These are phyloP conservation scores for Julus scanicus DNA, from an alignment of 2,888 invertebrate species.

Conservation along the genomic window DNA sequence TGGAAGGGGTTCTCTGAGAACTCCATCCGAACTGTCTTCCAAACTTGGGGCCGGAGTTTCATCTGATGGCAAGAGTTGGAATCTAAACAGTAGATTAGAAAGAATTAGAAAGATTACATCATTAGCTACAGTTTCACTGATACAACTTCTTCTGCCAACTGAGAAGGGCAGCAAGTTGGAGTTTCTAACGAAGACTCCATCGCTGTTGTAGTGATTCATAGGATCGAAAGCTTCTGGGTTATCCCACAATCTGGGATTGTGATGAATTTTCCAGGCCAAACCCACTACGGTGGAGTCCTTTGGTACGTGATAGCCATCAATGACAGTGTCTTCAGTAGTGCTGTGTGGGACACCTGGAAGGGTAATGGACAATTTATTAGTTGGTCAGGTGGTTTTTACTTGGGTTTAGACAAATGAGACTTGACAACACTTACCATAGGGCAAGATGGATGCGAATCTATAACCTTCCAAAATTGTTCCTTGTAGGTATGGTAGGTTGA, in stretches of 20 bases:
- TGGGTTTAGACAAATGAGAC: not conserved
- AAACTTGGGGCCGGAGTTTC: not conserved
- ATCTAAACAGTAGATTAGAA: constrained; percentile 74
- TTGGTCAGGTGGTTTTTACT: not conserved
- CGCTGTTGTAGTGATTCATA: constrained; percentile 75
- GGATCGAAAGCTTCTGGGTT: constrained; percentile 74
- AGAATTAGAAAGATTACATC: constrained; percentile 76
- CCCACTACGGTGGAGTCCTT: constrained; percentile 80
- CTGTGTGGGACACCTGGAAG: constrained; percentile 73
- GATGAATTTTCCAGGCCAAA: constrained; percentile 83
- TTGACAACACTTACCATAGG: constrained; percentile 71
- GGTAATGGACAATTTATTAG: not conserved
- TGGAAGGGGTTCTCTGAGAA: constrained; percentile 36
- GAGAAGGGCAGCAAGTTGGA: constrained; percentile 83
- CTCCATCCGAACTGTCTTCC: not conserved
- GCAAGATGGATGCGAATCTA: constrained; percentile 81
- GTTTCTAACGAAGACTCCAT: constrained; percentile 75
- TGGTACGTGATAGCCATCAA: constrained; percentile 75
- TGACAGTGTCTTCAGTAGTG: constrained; percentile 69
- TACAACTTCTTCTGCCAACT: constrained; percentile 86
- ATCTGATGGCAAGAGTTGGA: constrained; percentile 65
- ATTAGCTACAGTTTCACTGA: constrained; percentile 84
- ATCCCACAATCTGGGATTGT: constrained; percentile 75
- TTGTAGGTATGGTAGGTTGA: constrained; percentile 73
- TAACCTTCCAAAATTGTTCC: constrained; percentile 84